These are phyloP conservation scores for Etia nguti DNA, from an alignment of 2,113 vertebrate species.

Conservation along the genomic window DNA sequence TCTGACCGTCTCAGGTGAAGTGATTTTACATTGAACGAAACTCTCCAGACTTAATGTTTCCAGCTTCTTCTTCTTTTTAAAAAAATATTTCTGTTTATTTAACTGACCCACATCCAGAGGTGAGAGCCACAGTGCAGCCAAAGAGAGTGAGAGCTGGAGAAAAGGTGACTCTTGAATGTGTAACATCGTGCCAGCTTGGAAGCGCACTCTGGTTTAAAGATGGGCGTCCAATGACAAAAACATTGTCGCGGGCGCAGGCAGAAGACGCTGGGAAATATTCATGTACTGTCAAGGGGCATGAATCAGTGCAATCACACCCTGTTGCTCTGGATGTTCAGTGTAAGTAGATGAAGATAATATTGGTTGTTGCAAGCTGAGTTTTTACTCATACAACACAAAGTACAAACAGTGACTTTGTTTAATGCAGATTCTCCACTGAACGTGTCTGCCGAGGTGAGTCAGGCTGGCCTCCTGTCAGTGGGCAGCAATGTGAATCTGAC, in stretches of 20 bases:
- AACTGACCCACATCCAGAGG: neutral
- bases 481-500: slow-evolving; percentile 27
- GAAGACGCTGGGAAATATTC: slow-evolving; percentile 32
- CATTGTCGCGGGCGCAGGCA: neutral
- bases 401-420: neutral
- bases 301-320: neutral
- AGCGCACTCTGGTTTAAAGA: slow-evolving; percentile 35
- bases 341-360: neutral
- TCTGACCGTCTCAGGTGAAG: slow-evolving; percentile 36
- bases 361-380: neutral
- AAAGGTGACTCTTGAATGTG: slow-evolving; percentile 2
- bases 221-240: neutral
- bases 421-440: slow-evolving; percentile 29
- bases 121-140: neutral
- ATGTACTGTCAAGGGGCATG: slow-evolving; percentile 1
- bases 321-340: slow-evolving; percentile 22
- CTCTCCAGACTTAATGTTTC: neutral
- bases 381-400: neutral
- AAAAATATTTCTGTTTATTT: neutral
- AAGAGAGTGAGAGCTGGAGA: slow-evolving; percentile 2
- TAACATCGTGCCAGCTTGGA: neutral
- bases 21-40: neutral
- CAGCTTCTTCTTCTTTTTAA: accelerated
- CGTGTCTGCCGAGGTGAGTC: neutral
- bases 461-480: neutral